Base-by-base conservation (phyloP, 2,113 vertebrate genomes). In the Nicator chloris region DNA sequence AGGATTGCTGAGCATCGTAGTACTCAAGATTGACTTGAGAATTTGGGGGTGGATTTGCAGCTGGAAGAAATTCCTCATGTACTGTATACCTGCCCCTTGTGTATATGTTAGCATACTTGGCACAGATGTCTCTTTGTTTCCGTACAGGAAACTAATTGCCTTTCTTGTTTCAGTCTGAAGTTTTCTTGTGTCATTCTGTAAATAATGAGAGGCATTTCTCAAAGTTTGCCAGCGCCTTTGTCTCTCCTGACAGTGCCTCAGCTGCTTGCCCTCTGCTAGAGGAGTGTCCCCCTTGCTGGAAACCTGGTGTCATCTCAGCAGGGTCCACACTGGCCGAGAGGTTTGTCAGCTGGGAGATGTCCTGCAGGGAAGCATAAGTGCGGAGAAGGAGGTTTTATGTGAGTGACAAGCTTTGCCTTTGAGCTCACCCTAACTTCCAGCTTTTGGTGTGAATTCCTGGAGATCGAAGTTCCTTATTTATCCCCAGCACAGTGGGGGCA, bases 121-220 rank as follows among this genome's bases (percentile, higher is more conserved):
- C 96, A 97, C 97, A 98, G 97, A 97, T 97, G 97, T 97, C 97
- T 98, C 97, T 98, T 97, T 98, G 97, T 97, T 97, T 97, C 97
- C 22, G 11, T 96, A 96, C 56, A 95, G 96, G 86, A 97, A 97
- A 97, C 96, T 96, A 97, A 97, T 97, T 97, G 97, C 96, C 95
- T 97, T 97, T 97, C 97, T 97, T 96, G 92, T 97, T 96, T 95
- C 95, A 95, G 88, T 86, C 96, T 93, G 88, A 97, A 97, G 94
- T 98, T 97, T 97, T 95, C 94, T 91, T 76, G 50, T 76, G 80
- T 95, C 90, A 83, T 88, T 95, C 91, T 63, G 73, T 96, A 97
- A 97, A 97, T 97, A 96, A 96, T 90, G 94, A 96, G 96, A 97
- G 78, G 93, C 92, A 95, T 95, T 94, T 90, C 96, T 96, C 88